phyloP scores from a whole-genome alignment of 2,888 invertebrate species.

The Lobophora halterata region DNA sequence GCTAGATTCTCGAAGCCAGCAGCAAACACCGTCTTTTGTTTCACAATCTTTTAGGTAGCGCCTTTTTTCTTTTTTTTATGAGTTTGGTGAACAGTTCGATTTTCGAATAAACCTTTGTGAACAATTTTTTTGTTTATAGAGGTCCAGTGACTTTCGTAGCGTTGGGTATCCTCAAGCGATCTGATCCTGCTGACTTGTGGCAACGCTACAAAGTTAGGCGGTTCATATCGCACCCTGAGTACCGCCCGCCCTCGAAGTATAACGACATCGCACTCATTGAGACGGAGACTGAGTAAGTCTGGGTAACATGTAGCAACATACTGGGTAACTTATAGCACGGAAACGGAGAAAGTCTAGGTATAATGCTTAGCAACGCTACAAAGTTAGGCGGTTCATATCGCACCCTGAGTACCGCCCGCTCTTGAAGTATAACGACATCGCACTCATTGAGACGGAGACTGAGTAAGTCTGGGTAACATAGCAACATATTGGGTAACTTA shows the following conservation, averaged over 20 bases:
- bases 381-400: constrained; percentile 22
- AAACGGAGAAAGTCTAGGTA: too few species aligned
- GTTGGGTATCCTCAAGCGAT: constrained; percentile 37
- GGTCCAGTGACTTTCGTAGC: constrained; percentile 30
- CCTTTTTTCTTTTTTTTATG: too few species aligned
- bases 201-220: constrained; percentile 22
- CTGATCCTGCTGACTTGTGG: constrained; percentile 31
- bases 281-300: constrained; percentile 14
- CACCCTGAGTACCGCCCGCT: constrained; percentile 32
- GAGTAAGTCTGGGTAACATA: too few species aligned
- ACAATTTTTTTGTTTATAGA: constrained; percentile 19
- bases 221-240: constrained; percentile 29
- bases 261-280: constrained; percentile 34
- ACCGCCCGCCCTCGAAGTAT: constrained; percentile 29
- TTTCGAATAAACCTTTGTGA: too few species aligned
- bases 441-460: constrained; percentile 26
- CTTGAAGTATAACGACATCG: constrained; percentile 33
- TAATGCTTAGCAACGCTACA: constrained; percentile 31
- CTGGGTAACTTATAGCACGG: too few species aligned
- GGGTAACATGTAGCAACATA: too few species aligned
- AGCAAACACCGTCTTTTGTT: too few species aligned
- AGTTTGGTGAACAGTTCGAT: too few species aligned
- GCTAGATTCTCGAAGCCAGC: too few species aligned
- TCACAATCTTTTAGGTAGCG: too few species aligned
- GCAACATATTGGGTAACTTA: too few species aligned